Base-by-base conservation (phyloP, 2,797 vertebrate species). In the Thunnus albacares region DNA sequence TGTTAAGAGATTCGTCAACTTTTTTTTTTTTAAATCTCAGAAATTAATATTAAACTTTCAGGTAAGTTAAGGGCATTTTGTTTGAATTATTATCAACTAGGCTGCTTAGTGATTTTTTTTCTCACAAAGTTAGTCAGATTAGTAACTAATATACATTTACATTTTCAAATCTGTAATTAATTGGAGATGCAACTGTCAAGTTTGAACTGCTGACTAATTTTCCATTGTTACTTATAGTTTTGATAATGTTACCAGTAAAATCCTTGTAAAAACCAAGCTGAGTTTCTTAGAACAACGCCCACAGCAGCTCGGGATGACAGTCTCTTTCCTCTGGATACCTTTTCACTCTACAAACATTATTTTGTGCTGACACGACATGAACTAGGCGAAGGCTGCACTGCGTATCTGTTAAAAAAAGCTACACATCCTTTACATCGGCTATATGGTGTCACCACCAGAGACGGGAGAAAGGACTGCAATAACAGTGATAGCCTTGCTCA, bases 401-500 rank as follows among this genome's bases (percentile, higher is more conserved):
- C 24, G 0, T 90, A 90, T 92, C 88, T 85, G 77, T 70, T 26
- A 58, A 51, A 77, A 57, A 69, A 71, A 72, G 61, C 79, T 68
- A 81, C 77, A 82, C 71, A 80, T 91, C 90, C 89, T 92, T 92
- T 91, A 87, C 76, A 55, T 86, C 17, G 26, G 72, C 82, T 87
- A 87, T 89, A 90, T 22, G 74, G 79, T 93, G 91, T 91, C 90
- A 92, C 87, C 91, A 82, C 82, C 82, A 88, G 82, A 89, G 86
- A 83, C 61, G 24, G 43, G 82, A 86, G 85, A 87, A 77, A 69
- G 49, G 85, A 80, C 95, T 96, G 94, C 81, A 95, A 94, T 88
- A 95, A 95, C 92, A 95, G 61, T 84, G 95, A 95, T 95, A 94
- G 92, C 71, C 79, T 66, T 1, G 51, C 80, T 77, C 77, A 89